Evolutionary conservation across 2,888 invertebrate species (phyloP).

Genomic region (Nebria salina): DNA sequence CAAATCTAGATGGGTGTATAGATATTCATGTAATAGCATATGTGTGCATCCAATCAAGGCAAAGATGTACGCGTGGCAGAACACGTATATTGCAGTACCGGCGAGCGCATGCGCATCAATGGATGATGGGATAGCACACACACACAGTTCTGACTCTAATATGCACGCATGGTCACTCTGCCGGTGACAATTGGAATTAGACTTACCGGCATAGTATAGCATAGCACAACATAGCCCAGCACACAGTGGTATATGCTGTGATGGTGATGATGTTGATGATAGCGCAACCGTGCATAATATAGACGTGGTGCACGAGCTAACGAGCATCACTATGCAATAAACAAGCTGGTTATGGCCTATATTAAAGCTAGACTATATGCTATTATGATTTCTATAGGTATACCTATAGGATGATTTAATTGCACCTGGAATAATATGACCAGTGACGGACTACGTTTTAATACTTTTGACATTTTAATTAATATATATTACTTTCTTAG

Average conservation of each 20-base stretch:
- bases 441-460: not conserved
- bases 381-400: not conserved
- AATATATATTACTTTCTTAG: no score
- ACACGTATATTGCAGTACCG: slow-evolving; percentile 52
- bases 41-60: slow-evolving; percentile 53
- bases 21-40: slow-evolving; percentile 52
- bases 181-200: slow-evolving; percentile 40
- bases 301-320: slow-evolving; percentile 14
- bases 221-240: not conserved
- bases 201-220: slow-evolving; percentile 27
- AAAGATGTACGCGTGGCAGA: slow-evolving; percentile 53
- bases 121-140: not conserved
- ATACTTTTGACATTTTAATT: no score
- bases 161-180: slow-evolving; percentile 42
- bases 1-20: slow-evolving; percentile 37
- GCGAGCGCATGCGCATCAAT: slow-evolving; percentile 34
- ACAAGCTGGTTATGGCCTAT: slow-evolving; percentile 32
- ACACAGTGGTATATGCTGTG: not conserved
- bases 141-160: slow-evolving; percentile 2
- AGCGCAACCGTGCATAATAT: slow-evolving; percentile 11
- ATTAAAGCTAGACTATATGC: slow-evolving; percentile 31
- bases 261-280: slow-evolving; percentile 33
- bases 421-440: not conserved
- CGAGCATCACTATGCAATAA: slow-evolving; percentile 32
- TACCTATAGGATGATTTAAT: not conserved